A percentile compares a stretch with the other conserved stretches of the same genome.
These are phyloP conservation scores for Ciconia nigra DNA, from an alignment of 2,797 vertebrate genomes.

Conservation along the genomic window DNA sequence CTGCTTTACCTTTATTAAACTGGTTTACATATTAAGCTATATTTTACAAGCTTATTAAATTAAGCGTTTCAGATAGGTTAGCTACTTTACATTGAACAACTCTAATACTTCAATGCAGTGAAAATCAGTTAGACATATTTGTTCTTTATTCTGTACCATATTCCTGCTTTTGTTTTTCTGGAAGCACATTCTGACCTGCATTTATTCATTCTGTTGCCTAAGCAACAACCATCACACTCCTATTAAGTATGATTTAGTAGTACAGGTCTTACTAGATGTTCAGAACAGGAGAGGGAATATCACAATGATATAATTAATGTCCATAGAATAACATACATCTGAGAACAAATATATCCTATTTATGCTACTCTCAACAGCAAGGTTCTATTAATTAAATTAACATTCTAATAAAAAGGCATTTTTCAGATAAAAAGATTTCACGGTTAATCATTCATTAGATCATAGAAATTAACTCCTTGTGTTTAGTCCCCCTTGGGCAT, in stretches of 20 bases:
- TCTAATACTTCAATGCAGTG: conserved; percentile 18
- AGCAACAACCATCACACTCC: conserved; percentile 83
- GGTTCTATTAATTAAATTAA: conserved; percentile 40
- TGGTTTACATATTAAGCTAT: not conserved
- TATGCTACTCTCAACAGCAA: conserved; percentile 10
- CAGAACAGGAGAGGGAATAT: conserved; percentile 67
- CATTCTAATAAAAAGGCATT: not conserved
- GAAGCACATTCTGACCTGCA: conserved; percentile 83
- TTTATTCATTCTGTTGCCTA: conserved; percentile 88
- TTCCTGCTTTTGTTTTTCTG: conserved; percentile 72
- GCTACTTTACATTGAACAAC: not conserved
- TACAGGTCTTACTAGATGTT: conserved; percentile 70
- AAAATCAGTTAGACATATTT: conserved; percentile 47
- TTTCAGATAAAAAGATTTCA: conserved; percentile 23
- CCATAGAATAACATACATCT: conserved; percentile 24
- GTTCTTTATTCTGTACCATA: conserved; percentile 34
- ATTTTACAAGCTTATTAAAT: not conserved
- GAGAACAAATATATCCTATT: conserved; percentile 7
- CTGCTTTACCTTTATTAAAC: conserved; percentile 13
- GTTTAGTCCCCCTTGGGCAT: not conserved
- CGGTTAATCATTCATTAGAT: conserved; percentile 18
- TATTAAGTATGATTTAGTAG: conserved; percentile 74
- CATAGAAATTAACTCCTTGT: conserved; percentile 11
- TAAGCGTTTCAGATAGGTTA: not conserved
- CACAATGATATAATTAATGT: conserved; percentile 64